Percentiles rank a stretch among this genome's conserved stretches.
Conservation (phyloP, 1,140 invertebrate species). For the Eupristina koningsbergeri region DNA sequence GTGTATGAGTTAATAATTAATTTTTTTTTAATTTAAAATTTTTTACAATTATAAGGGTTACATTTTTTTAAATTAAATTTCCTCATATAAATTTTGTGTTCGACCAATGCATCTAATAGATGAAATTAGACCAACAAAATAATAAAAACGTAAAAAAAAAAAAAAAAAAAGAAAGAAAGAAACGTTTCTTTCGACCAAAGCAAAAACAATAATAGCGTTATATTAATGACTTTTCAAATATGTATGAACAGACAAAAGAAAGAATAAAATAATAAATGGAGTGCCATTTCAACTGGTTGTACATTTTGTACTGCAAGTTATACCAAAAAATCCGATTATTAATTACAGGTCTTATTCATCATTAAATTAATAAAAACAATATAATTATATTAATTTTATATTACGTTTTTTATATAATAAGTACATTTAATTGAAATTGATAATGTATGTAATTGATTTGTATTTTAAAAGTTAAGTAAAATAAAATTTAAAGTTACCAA, state of each 20-base stretch:
- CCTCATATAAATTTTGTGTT: neutral
- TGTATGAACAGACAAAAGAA: slow-evolving; percentile 16
- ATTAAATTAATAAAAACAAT: neutral
- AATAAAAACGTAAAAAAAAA: slow-evolving; percentile 18
- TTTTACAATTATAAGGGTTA: neutral
- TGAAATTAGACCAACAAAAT: slow-evolving; percentile 9
- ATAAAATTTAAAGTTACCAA: too few species aligned
- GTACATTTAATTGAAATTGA: too few species aligned
- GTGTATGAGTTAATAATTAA: neutral
- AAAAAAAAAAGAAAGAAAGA: slow-evolving; percentile 6
- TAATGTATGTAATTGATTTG: too few species aligned
- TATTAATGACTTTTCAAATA: slow-evolving; percentile 47
- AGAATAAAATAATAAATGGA: slow-evolving; percentile 37
- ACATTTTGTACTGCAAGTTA: slow-evolving; percentile 42
- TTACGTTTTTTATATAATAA: too few species aligned
- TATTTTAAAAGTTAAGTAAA: too few species aligned
- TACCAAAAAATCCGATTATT: slow-evolving; percentile 38
- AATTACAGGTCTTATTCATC: neutral
- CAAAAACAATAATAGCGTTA: slow-evolving; percentile 60
- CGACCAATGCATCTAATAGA: slow-evolving; percentile 10
- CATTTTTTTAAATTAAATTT: neutral
- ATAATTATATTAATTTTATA: neutral
- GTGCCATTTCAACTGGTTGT: slow-evolving; percentile 27
- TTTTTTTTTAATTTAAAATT: neutral
- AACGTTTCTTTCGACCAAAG: slow-evolving; percentile 56